These are phyloP conservation scores for Calliopsis andreniformis DNA, from an alignment of 1,140 invertebrate genomes.

Conservation along the genomic window DNA sequence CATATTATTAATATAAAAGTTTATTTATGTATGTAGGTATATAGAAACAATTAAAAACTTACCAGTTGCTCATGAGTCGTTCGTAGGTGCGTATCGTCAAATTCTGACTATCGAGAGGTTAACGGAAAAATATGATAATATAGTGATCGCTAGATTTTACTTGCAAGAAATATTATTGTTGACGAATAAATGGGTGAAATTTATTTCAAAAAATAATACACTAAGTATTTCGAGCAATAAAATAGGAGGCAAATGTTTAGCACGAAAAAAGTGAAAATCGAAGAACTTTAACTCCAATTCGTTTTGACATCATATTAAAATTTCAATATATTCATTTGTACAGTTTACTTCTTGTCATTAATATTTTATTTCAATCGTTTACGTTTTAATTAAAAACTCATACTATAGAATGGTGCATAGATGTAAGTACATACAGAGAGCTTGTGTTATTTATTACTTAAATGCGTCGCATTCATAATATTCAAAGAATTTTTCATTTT, in stretches of 20 bases:
- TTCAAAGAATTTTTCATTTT: no score
- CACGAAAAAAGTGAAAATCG: not conserved
- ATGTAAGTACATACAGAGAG: no score
- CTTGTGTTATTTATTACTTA: no score
- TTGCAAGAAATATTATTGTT: not conserved
- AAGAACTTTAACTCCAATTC: not conserved
- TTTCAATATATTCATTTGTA: not conserved
- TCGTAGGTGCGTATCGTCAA: not conserved
- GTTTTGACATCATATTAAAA: not conserved
- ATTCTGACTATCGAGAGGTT: conserved; percentile 3
- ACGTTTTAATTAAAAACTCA: no score
- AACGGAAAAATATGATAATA: not conserved
- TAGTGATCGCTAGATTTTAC: not conserved
- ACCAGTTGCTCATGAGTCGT: no score
- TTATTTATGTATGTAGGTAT: no score
- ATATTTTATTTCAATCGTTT: not conserved
- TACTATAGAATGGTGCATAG: no score
- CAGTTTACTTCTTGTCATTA: not conserved
- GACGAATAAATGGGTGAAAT: not conserved
- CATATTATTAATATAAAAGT: no score
- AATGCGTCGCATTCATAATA: not conserved
- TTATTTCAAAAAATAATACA: not conserved
- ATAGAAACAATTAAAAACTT: no score
- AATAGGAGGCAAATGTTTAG: no score
- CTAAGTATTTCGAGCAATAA: not conserved